Percentiles rank a stretch among this genome's conserved stretches.
These are phyloP conservation scores for Andrena camellia DNA, from an alignment of 2,888 invertebrate species.

Conservation along the genomic window DNA sequence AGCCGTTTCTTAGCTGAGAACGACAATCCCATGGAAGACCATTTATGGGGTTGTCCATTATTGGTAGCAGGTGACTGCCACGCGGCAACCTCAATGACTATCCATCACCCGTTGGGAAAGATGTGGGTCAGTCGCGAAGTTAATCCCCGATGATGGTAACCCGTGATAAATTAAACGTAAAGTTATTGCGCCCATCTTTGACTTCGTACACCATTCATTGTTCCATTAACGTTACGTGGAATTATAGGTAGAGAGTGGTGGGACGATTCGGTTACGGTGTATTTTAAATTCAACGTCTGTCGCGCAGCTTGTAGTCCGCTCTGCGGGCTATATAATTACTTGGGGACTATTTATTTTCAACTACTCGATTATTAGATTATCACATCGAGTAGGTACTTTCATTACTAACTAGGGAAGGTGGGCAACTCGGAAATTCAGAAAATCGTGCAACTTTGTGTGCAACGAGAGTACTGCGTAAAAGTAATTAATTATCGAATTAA, in stretches of 20 bases:
- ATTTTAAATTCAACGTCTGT: neutral
- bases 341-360: no score
- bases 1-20: slow-evolving; percentile 17
- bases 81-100: slow-evolving; percentile 70
- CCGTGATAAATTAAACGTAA: slow-evolving; percentile 62
- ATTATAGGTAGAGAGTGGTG: slow-evolving; percentile 11
- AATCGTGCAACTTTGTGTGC: no score
- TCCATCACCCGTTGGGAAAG: slow-evolving; percentile 73
- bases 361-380: no score
- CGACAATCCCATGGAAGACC: slow-evolving; percentile 57
- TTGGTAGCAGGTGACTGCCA: slow-evolving; percentile 76
- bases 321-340: no score
- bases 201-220: slow-evolving; percentile 44
- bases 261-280: neutral
- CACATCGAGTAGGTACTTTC: no score
- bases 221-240: slow-evolving; percentile 40
- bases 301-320: neutral
- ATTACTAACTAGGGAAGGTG: no score
- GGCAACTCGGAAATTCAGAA: no score
- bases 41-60: slow-evolving; percentile 75
- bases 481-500: no score
- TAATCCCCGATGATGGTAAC: slow-evolving; percentile 57
- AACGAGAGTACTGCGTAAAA: no score
- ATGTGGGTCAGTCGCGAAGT: slow-evolving; percentile 72
- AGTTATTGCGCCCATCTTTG: slow-evolving; percentile 53